A percentile compares a stretch with the other conserved stretches of the same genome.
These are phyloP conservation scores for Sebastes taczanowskii DNA, from an alignment of 2,797 vertebrate species.

Conservation along the genomic window DNA sequence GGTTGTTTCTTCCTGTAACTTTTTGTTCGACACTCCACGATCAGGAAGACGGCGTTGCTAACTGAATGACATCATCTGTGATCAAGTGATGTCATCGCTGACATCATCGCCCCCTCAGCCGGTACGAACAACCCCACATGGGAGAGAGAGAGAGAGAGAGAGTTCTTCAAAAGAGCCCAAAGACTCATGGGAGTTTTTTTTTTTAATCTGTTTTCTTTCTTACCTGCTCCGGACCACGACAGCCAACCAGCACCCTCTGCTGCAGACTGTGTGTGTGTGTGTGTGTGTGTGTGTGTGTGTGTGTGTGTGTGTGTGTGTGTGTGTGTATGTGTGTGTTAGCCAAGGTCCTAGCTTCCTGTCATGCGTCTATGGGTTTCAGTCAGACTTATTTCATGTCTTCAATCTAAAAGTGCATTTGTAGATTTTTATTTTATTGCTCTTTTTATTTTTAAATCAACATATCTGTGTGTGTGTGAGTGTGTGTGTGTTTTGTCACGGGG, in stretches of 20 bases:
- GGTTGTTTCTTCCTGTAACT: background rate
- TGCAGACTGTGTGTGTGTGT: constrained; percentile 30
- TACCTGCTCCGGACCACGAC: constrained; percentile 20
- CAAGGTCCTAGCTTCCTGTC: background rate
- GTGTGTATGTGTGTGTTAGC: background rate
- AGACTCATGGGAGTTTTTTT: constrained; percentile 46
- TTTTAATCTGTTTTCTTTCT: constrained; percentile 3
- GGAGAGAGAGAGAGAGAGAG: background rate
- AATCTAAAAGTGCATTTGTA: constrained; percentile 49
- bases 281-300: background rate
- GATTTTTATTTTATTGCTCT: constrained; percentile 11
- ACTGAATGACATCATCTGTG: constrained; percentile 6
- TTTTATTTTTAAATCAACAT: constrained; percentile 22
- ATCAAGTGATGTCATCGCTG: constrained; percentile 33
- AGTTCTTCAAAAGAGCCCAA: constrained; percentile 45
- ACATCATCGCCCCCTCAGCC: background rate
- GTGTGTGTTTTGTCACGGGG: background rate
- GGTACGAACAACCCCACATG: background rate
- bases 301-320: background rate
- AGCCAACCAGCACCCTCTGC: constrained; percentile 24
- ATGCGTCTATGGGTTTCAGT: background rate
- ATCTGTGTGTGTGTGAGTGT: background rate
- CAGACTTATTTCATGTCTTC: background rate
- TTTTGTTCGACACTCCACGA: constrained; percentile 10
- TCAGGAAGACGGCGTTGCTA: constrained; percentile 3